Evolutionary conservation across 2,113 vertebrate species (phyloP).

Genomic region (Thermophis baileyi): DNA sequence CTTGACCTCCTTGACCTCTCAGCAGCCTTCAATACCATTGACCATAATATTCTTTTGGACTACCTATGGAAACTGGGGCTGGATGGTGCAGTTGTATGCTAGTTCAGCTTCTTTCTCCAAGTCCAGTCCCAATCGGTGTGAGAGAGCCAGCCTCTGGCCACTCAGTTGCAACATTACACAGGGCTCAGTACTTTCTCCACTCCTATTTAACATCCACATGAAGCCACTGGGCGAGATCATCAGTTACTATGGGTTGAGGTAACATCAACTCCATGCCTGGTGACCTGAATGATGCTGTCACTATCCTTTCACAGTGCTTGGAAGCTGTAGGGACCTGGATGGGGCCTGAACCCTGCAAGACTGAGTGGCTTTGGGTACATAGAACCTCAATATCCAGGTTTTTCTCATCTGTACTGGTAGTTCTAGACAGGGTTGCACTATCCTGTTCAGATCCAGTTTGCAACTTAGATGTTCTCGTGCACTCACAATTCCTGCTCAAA

Average conservation of each 20-base stretch:
- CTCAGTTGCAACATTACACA: background rate
- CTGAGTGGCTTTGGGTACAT: background rate
- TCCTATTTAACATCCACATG: background rate
- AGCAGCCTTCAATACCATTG: background rate
- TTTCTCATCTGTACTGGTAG: background rate
- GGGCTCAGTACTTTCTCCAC: background rate
- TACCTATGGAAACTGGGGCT: background rate
- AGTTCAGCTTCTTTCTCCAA: background rate
- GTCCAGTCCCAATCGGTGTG: background rate
- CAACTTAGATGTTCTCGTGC: background rate
- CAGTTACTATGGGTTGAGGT: background rate
- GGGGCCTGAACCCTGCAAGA: background rate
- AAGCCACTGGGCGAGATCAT: background rate
- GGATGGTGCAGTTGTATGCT: background rate
- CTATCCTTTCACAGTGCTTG: background rate
- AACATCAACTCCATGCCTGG: background rate
- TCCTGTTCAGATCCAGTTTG: background rate
- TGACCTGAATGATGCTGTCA: background rate
- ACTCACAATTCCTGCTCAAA: background rate
- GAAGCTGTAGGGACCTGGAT: background rate
- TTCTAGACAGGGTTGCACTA: background rate
- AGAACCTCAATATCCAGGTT: background rate
- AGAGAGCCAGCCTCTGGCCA: background rate
- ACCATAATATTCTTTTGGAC: background rate
- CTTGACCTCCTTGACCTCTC: background rate